phyloP scores from a whole-genome alignment of 2,113 vertebrate genomes.

The Apistogramma diplotaenia region DNA sequence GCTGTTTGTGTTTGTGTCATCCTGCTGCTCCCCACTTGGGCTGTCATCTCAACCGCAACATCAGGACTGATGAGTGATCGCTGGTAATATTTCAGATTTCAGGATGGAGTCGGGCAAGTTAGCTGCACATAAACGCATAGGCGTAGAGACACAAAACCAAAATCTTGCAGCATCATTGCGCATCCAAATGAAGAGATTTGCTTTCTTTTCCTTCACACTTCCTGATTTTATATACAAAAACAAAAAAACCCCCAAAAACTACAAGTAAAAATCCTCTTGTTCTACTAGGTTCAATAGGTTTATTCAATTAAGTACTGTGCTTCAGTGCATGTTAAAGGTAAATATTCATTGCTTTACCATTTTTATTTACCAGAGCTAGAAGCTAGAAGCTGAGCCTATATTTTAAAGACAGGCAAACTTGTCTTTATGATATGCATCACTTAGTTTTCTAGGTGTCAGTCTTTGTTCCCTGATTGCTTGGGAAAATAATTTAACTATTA shows the following conservation, averaged over 20 bases:
- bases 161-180: background rate
- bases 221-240: background rate
- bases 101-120: background rate
- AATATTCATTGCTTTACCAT: background rate
- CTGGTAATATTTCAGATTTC: slow-evolving; percentile 9
- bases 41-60: slow-evolving; percentile 21
- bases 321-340: background rate
- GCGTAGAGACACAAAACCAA: background rate
- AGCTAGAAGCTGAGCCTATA: too few relatives aligned
- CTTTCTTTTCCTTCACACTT: background rate
- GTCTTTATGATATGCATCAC: background rate
- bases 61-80: slow-evolving; percentile 43
- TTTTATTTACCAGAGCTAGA: too few relatives aligned
- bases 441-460: too few relatives aligned
- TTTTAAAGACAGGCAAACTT: background rate
- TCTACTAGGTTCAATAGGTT: background rate
- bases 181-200: background rate
- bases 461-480: too few relatives aligned
- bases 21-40: slow-evolving; percentile 44
- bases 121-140: background rate
- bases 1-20: slow-evolving; percentile 48
- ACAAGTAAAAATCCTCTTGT: background rate
- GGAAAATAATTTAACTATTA: background rate
- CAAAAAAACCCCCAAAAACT: too few relatives aligned
- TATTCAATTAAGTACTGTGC: background rate